These are phyloP conservation scores for Trachelus stipa DNA, from an alignment of 2,888 invertebrate species.

Conservation along the genomic window DNA sequence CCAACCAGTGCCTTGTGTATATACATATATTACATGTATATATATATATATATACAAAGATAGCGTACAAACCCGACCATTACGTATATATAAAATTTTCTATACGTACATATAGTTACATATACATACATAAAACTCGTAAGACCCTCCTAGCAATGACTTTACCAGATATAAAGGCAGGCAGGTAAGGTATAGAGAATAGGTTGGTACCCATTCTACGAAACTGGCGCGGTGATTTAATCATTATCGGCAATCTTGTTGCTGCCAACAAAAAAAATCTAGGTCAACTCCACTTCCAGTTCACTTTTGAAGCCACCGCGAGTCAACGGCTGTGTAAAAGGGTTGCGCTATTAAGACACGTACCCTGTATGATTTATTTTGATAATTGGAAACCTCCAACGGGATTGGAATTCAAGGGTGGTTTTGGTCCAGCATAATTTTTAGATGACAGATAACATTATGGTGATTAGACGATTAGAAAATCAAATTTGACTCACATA, in stretches of 20 bases:
- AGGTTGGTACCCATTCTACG: conserved; percentile 32
- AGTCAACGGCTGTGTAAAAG: neutral
- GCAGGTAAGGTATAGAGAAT: neutral
- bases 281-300: conserved; percentile 35
- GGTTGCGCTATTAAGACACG: neutral
- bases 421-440: neutral
- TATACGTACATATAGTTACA: neutral
- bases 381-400: too few species aligned
- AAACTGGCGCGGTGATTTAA: conserved; percentile 48
- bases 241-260: conserved; percentile 51
- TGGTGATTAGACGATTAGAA: neutral
- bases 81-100: neutral
- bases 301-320: conserved; percentile 7
- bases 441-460: neutral
- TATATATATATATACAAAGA: neutral
- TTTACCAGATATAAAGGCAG: neutral
- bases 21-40: neutral
- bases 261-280: conserved; percentile 48
- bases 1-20: neutral
- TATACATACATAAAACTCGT: neutral
- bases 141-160: conserved; percentile 8
- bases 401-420: neutral
- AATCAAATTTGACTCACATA: neutral
- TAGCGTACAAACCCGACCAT: neutral
- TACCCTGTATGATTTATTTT: neutral